Percentiles rank a stretch among this genome's conserved stretches.
Evolutionary conservation across 2,113 vertebrate species (phyloP).

Genomic region (Crotalus tigris): DNA sequence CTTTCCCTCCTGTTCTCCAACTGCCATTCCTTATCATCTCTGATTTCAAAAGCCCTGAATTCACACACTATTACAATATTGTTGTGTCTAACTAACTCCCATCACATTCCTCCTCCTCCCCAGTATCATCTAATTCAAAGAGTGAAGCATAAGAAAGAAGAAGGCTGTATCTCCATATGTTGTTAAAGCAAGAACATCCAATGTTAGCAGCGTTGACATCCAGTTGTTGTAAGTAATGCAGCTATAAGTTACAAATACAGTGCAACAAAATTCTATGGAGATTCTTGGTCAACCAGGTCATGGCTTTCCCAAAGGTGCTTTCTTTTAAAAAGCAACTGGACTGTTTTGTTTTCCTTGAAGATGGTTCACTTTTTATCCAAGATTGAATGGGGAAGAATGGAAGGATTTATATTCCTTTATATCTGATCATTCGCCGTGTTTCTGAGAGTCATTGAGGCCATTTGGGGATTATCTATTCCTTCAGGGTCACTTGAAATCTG

Average conservation of each 20-base stretch:
- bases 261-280: background rate
- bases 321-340: background rate
- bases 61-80: no score
- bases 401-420: background rate
- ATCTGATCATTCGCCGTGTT: rapidly evolving
- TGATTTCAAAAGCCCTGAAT: no score
- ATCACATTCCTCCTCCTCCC: no score
- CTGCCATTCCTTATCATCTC: no score
- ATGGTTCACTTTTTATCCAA: background rate
- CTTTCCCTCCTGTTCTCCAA: no score
- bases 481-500: background rate
- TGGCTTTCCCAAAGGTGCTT: background rate
- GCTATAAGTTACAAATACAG: background rate
- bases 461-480: background rate
- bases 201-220: no score
- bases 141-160: no score
- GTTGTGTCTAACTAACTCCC: no score
- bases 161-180: no score
- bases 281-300: background rate
- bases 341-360: background rate
- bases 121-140: no score
- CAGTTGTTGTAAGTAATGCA: background rate
- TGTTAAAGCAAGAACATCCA: no score
- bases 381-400: background rate
- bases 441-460: background rate